phyloP scores from a whole-genome alignment of 2,797 vertebrate genomes.

The Cyclura pinguis region DNA sequence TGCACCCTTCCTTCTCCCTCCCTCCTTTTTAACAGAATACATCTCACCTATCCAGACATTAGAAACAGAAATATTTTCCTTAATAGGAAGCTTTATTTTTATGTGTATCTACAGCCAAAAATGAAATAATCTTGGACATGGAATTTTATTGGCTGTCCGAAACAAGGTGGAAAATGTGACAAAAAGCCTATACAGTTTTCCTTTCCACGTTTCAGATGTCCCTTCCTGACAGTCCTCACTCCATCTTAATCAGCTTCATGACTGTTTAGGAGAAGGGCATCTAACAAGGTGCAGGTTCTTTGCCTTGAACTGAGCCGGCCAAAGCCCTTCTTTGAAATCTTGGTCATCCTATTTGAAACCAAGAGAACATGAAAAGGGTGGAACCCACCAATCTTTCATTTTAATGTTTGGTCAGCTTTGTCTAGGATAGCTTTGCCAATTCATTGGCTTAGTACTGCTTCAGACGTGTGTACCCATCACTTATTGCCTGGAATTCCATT shows the following conservation, averaged over 20 bases:
- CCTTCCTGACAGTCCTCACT: neutral
- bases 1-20: constrained; percentile 30
- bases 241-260: neutral
- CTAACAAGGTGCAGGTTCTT: too few relatives aligned
- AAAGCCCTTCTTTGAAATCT: neutral
- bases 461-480: too few relatives aligned
- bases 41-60: constrained; percentile 1
- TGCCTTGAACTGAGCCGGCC: too few relatives aligned
- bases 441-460: neutral
- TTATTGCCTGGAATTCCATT: too few relatives aligned
- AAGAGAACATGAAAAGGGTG: neutral
- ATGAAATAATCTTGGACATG: constrained; percentile 62
- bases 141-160: constrained; percentile 64
- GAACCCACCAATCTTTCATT: neutral
- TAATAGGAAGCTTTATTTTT: constrained; percentile 61
- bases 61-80: constrained; percentile 58
- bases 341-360: neutral
- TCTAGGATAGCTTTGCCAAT: neutral
- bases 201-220: neutral
- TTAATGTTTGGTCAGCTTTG: neutral
- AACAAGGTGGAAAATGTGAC: constrained; percentile 60
- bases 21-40: neutral
- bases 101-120: constrained; percentile 58
- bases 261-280: neutral
- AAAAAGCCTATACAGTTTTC: constrained; percentile 35